A percentile compares a stretch with the other conserved stretches of the same genome.
Conservation (phyloP, 1,140 invertebrate genomes). For the Eupristina koningsbergeri region DNA sequence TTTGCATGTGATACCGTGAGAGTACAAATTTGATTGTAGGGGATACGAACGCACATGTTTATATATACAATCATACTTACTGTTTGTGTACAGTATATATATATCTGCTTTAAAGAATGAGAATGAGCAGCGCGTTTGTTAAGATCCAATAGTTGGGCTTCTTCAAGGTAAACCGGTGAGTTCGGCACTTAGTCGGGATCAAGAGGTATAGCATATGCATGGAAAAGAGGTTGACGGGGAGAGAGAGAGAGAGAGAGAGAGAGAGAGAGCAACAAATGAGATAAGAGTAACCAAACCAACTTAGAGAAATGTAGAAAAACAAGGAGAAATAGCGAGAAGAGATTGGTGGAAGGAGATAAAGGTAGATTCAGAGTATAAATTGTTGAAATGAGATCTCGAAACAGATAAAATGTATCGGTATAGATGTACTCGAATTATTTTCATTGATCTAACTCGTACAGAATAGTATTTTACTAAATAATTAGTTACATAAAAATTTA, state of each 20-base stretch:
- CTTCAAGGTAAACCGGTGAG: constrained; percentile 69
- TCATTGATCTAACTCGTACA: neutral
- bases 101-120: neutral
- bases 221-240: constrained; percentile 36
- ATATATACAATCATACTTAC: neutral
- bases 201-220: constrained; percentile 11
- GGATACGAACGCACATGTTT: neutral
- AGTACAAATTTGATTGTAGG: too few species aligned
- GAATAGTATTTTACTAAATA: neutral
- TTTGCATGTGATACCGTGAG: constrained; percentile 4
- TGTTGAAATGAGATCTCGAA: neutral
- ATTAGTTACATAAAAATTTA: too few species aligned
- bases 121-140: neutral
- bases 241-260: constrained; percentile 36
- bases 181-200: constrained; percentile 53
- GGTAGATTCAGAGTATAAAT: neutral
- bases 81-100: neutral
- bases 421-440: neutral
- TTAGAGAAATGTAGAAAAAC: constrained; percentile 22
- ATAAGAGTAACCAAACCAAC: neutral
- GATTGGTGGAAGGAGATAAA: constrained; percentile 18
- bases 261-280: neutral
- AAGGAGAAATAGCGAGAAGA: constrained; percentile 20
- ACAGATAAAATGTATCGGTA: constrained; percentile 18
- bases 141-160: constrained; percentile 54